Conservation (phyloP, 1,140 invertebrate genomes). For the Meloidogyne exigua region DNA sequence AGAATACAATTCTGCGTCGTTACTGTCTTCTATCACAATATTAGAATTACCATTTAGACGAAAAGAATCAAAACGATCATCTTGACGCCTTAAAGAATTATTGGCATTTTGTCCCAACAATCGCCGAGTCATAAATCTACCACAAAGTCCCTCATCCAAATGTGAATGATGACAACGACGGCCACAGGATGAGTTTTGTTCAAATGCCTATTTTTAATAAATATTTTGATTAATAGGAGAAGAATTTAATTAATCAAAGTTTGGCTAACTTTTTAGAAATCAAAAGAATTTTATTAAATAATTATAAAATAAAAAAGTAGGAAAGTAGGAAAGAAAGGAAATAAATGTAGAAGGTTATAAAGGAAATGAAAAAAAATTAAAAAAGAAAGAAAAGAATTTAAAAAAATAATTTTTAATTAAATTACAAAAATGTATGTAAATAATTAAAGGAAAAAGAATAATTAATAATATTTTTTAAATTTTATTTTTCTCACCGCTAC, state of each 20-base stretch:
- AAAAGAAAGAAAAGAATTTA: no score
- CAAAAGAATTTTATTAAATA: no score
- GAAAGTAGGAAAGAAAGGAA: no score
- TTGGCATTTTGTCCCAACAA: constrained; percentile 1
- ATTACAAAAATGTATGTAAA: no score
- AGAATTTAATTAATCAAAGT: not conserved
- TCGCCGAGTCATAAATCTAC: constrained; percentile 19
- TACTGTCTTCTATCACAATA: constrained; percentile 83
- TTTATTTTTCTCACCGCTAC: constrained; percentile 12
- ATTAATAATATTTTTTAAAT: not conserved
- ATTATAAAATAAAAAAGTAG: no score
- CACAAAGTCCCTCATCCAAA: constrained; percentile 19
- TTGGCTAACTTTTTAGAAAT: no score
- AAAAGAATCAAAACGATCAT: constrained; percentile 83
- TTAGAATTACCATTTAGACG: constrained; percentile 64
- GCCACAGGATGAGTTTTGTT: not conserved
- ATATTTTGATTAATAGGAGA: not conserved
- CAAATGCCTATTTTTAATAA: constrained; percentile 34
- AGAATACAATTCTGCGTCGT: constrained; percentile 83
- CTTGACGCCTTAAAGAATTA: constrained; percentile 85
- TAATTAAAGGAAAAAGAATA: no score
- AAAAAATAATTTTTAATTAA: no score
- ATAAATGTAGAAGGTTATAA: no score
- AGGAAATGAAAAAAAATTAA: no score
- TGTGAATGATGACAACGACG: constrained; percentile 21